Percentiles rank a stretch among this genome's conserved stretches.
Conservation (phyloP, 2,888 invertebrate genomes). For the Nowickia ferox region DNA sequence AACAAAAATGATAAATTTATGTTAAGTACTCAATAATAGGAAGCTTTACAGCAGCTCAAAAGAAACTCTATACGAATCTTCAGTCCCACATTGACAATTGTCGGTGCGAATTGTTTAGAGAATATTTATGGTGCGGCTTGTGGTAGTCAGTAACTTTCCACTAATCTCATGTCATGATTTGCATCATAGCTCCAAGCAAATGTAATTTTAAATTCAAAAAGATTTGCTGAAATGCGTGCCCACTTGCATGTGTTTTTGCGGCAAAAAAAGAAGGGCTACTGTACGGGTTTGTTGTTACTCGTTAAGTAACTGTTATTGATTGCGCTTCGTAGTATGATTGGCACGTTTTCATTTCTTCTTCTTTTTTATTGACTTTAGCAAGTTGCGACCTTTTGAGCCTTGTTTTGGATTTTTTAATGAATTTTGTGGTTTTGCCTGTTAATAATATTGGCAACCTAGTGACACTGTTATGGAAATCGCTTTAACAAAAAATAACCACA, state of each 20-base stretch:
- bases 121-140: constrained; percentile 19
- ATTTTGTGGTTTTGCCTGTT: constrained; percentile 54
- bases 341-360: background rate
- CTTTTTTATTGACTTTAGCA: background rate
- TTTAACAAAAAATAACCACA: constrained; percentile 28
- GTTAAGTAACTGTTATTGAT: constrained; percentile 28
- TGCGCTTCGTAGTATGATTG: background rate
- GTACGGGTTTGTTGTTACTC: background rate
- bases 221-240: constrained; percentile 49
- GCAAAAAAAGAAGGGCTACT: constrained; percentile 27
- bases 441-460: constrained; percentile 51
- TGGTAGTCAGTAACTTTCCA: constrained; percentile 33
- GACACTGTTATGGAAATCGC: constrained; percentile 43
- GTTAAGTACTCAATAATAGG: constrained; percentile 58
- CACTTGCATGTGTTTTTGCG: constrained; percentile 7
- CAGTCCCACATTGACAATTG: background rate
- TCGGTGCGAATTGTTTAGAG: background rate
- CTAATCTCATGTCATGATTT: constrained; percentile 58
- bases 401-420: constrained; percentile 19
- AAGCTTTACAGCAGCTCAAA: constrained; percentile 14
- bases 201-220: constrained; percentile 5
- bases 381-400: constrained; percentile 27
- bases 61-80: background rate
- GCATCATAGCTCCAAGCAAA: constrained; percentile 40
- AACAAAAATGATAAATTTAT: constrained; percentile 53